phyloP scores from a whole-genome alignment of 35 echinoderm and acorn worm species.

The Chiridota heheva region DNA sequence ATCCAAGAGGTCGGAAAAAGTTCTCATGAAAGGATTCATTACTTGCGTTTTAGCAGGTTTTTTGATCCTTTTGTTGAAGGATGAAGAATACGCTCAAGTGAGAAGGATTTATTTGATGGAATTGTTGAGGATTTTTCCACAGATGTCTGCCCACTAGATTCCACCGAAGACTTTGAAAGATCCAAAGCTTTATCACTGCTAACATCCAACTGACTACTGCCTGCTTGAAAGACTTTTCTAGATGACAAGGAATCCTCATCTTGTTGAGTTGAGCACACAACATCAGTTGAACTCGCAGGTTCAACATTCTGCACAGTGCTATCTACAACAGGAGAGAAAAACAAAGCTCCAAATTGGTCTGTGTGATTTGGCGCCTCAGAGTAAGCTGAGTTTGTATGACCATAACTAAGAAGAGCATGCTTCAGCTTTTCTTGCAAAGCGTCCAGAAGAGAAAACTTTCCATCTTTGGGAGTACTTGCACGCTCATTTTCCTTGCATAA shows the following conservation, averaged over 20 bases:
- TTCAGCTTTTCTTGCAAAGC: constrained; percentile 32
- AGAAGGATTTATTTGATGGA: constrained; percentile 30
- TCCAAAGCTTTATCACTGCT: constrained; percentile 28
- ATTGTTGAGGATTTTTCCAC: no score
- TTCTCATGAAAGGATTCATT: constrained; percentile 49
- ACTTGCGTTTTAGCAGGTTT: constrained; percentile 42
- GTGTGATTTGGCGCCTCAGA: no score
- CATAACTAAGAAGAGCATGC: constrained; percentile 31
- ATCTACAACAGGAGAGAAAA: constrained; percentile 44
- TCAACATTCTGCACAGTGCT: constrained; percentile 26
- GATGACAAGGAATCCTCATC: no score
- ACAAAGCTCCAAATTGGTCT: constrained; percentile 39
- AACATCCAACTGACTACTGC: no score
- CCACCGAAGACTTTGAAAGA: no score
- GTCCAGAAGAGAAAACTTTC: constrained; percentile 36
- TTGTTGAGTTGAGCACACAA: no score
- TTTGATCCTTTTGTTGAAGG: constrained; percentile 33
- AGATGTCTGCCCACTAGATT: no score
- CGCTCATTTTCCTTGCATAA: no score
- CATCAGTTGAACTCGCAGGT: no score
- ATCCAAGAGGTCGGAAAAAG: constrained; percentile 45
- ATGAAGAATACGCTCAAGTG: constrained; percentile 39
- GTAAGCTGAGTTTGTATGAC: no score
- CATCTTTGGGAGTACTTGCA: constrained; percentile 38
- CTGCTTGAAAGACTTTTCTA: no score